Percentiles rank a stretch among this genome's conserved stretches.
These are phyloP conservation scores for Drosophila biarmipes DNA, from an alignment of 1,140 invertebrate species.

Conservation along the genomic window DNA sequence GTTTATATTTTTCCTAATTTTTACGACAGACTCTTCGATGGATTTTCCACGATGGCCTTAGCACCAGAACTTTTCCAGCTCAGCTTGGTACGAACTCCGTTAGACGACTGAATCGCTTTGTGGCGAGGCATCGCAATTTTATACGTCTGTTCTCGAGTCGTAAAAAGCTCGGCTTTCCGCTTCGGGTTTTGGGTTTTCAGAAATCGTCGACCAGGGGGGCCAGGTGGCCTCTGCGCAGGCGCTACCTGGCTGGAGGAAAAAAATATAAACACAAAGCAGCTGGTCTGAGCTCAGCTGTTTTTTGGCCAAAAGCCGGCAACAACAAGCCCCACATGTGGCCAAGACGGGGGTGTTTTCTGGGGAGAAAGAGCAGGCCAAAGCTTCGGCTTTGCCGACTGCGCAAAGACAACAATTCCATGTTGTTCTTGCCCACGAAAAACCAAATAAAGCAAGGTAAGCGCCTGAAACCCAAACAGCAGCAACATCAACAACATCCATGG, in stretches of 20 bases:
- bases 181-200: conserved; percentile 28
- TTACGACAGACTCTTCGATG: conserved; percentile 29
- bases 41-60: conserved; percentile 26
- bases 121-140: conserved; percentile 62
- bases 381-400: conserved; percentile 40
- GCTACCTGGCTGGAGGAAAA: conserved; percentile 35
- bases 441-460: conserved; percentile 40
- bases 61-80: conserved; percentile 63
- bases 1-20: conserved; percentile 24
- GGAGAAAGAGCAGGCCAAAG: conserved; percentile 11
- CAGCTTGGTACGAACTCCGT: conserved; percentile 68
- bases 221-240: conserved; percentile 47
- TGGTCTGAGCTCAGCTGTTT: conserved; percentile 69
- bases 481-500: conserved; percentile 30
- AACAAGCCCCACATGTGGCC: conserved; percentile 52
- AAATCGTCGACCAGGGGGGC: background rate
- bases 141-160: conserved; percentile 54
- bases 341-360: background rate
- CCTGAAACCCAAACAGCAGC: conserved; percentile 33
- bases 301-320: conserved; percentile 73
- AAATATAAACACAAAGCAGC: conserved; percentile 82
- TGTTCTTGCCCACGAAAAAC: conserved; percentile 41
- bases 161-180: conserved; percentile 69
- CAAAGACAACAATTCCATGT: conserved; percentile 39
- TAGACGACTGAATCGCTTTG: conserved; percentile 72